phyloP scores from a whole-genome alignment of 2,797 vertebrate species.

The Bradypodion pumilum region DNA sequence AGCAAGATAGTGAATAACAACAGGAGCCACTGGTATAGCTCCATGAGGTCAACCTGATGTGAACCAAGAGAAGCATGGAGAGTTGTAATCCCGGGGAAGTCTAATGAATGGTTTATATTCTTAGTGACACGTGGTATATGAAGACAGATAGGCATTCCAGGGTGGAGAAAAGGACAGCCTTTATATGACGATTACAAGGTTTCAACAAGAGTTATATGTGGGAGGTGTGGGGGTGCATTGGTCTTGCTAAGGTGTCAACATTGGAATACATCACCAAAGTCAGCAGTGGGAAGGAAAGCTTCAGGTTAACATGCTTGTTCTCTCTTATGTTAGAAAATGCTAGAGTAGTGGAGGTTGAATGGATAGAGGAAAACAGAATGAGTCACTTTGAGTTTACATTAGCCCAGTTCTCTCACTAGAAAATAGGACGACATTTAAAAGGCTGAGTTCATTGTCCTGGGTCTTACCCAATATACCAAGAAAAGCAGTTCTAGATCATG shows the following conservation, averaged over 20 bases:
- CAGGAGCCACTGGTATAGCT: slow-evolving; percentile 7
- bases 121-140: neutral
- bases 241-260: neutral
- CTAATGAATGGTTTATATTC: neutral
- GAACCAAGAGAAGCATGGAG: neutral
- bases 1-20: neutral
- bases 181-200: neutral
- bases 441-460: neutral
- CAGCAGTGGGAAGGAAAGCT: slow-evolving; percentile 11
- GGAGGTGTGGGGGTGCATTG: neutral
- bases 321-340: neutral
- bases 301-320: neutral
- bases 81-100: neutral
- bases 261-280: neutral
- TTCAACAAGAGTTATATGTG: neutral
- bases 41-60: neutral
- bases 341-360: neutral
- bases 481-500: neutral
- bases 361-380: neutral
- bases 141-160: neutral
- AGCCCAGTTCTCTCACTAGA: neutral
- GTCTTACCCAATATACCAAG: neutral
- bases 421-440: neutral
- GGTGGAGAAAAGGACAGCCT: neutral
- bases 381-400: slow-evolving; percentile 3